A percentile compares a stretch with the other conserved stretches of the same genome.
phyloP scores from a whole-genome alignment of 2,888 invertebrate genomes.

The Priocnemis perturbator region DNA sequence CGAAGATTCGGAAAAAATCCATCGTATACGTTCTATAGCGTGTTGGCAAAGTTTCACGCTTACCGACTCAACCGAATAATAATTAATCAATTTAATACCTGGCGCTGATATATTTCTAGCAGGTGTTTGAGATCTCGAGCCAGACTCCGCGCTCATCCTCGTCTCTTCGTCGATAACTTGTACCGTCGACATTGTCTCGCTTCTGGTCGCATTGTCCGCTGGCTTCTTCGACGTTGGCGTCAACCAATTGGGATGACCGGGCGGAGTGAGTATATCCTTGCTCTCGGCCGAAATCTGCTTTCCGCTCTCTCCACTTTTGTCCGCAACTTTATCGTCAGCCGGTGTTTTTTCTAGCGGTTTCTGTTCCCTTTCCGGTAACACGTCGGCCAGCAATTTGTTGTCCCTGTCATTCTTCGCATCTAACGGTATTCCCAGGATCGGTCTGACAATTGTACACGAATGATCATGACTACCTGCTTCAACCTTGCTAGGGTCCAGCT shows the following conservation, averaged over 20 bases:
- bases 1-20: too few species aligned
- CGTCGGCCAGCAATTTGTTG: slow-evolving; percentile 21
- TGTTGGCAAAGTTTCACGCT: too few species aligned
- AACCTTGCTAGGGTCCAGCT: slow-evolving; percentile 38
- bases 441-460: slow-evolving; percentile 22
- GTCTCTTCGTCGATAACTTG: slow-evolving; percentile 78
- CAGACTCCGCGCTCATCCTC: slow-evolving; percentile 76
- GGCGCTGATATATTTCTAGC: slow-evolving; percentile 68
- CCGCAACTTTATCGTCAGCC: slow-evolving; percentile 41
- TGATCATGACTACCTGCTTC: slow-evolving; percentile 25
- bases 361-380: slow-evolving; percentile 28
- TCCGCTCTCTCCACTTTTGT: slow-evolving; percentile 41
- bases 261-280: slow-evolving; percentile 50
- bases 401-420: slow-evolving; percentile 34
- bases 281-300: slow-evolving; percentile 41
- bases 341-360: slow-evolving; percentile 36
- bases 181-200: slow-evolving; percentile 68
- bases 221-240: slow-evolving; percentile 66
- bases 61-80: too few species aligned
- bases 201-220: slow-evolving; percentile 50
- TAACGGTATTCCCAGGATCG: slow-evolving; percentile 24
- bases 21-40: too few species aligned
- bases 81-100: slow-evolving; percentile 54
- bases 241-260: slow-evolving; percentile 68
- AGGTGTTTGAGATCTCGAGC: slow-evolving; percentile 73